phyloP scores from a whole-genome alignment of 2,888 invertebrate genomes.

The Stenchaetothrips biformis region DNA sequence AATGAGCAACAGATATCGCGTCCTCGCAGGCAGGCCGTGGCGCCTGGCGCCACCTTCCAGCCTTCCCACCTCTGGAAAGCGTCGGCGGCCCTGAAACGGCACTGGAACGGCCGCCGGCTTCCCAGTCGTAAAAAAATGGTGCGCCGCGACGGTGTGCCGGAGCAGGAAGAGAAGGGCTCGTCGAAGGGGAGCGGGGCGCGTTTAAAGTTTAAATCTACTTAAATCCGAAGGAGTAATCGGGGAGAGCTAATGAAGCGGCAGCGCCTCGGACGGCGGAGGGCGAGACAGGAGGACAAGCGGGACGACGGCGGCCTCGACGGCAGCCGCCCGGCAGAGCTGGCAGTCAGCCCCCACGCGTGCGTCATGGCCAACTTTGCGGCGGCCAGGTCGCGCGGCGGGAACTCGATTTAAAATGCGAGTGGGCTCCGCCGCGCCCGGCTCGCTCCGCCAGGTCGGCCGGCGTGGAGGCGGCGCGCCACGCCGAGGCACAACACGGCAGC shows the following conservation, averaged over 20 bases:
- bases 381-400: background rate
- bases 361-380: background rate
- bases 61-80: background rate
- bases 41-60: background rate
- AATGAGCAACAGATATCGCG: slow-evolving; percentile 5
- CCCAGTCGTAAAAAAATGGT: no score
- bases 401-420: background rate
- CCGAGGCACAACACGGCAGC: background rate
- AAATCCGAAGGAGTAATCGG: background rate
- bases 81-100: background rate
- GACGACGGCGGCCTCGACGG: no score
- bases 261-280: no score
- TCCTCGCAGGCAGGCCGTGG: background rate
- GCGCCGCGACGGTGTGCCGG: no score
- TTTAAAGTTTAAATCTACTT: background rate
- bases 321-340: no score
- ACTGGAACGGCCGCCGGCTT: background rate
- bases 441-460: no score
- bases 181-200: no score
- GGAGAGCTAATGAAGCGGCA: background rate
- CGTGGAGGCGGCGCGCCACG: no score
- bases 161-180: no score
- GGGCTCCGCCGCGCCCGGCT: background rate
- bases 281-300: no score
- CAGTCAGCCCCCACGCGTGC: background rate